Evolutionary conservation across 2,888 invertebrate genomes (phyloP).

Genomic region (Stramonita haemastoma): DNA sequence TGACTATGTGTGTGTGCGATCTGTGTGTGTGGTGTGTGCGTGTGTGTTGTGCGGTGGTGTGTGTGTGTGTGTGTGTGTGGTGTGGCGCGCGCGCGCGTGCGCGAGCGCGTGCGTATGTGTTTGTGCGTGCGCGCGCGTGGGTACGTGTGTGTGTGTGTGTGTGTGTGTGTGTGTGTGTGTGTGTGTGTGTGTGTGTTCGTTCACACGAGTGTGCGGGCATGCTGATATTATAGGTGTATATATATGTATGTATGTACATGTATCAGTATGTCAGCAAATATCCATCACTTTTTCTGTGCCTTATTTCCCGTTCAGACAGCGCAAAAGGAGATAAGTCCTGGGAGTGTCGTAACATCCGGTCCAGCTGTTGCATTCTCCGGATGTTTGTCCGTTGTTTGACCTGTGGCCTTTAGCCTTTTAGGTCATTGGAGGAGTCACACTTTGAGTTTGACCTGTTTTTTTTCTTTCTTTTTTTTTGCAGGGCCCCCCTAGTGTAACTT

Average conservation of each 20-base stretch:
- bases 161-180: slow-evolving; percentile 18
- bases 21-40: neutral
- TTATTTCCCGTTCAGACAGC: no score
- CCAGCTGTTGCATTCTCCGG: no score
- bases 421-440: no score
- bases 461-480: neutral
- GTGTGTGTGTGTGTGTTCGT: neutral
- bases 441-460: neutral
- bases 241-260: neutral
- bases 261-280: neutral
- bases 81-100: no score
- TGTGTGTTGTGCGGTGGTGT: neutral
- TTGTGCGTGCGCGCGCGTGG: neutral
- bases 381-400: no score
- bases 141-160: neutral
- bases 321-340: no score
- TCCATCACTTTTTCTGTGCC: no score
- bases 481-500: no score
- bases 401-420: no score
- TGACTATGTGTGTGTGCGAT: no score
- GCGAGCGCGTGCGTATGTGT: neutral
- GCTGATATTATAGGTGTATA: no score
- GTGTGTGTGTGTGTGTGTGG: neutral
- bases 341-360: no score
- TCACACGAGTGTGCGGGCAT: neutral